phyloP scores from a whole-genome alignment of 2,113 vertebrate species.

The Hippopotamus amphibius region DNA sequence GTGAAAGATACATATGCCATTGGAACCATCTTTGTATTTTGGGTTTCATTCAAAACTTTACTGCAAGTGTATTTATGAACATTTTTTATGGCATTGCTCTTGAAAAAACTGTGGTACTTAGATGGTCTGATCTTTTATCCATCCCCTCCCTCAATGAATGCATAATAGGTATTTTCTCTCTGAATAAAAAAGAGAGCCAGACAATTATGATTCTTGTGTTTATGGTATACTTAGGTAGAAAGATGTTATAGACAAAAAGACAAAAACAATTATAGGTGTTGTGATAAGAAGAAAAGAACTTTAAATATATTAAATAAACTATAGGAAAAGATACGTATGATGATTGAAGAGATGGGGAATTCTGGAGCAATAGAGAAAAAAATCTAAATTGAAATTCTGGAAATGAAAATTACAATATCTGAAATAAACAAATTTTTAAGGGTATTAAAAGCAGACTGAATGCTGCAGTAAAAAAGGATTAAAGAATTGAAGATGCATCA shows the following conservation, averaged over 20 bases:
- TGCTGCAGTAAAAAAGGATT: neutral
- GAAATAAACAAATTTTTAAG: neutral
- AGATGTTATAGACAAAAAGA: neutral
- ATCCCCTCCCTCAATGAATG: neutral
- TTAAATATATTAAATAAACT: conserved; percentile 38
- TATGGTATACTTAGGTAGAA: neutral
- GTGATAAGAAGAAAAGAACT: neutral
- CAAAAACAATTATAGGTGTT: conserved; percentile 26
- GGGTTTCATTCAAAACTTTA: neutral
- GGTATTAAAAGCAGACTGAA: neutral
- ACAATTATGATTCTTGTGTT: neutral
- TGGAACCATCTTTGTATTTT: conserved; percentile 21
- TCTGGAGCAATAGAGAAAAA: neutral
- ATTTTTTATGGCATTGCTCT: neutral
- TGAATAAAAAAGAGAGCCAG: conserved; percentile 8
- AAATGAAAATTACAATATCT: neutral
- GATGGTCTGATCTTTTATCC: conserved; percentile 32
- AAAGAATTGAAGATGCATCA: neutral
- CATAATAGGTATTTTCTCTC: conserved; percentile 10
- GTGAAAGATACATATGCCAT: neutral
- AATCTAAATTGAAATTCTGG: neutral
- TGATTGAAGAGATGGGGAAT: neutral
- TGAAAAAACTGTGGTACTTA: neutral
- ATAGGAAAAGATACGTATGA: neutral
- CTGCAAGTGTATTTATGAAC: neutral